Conservation (phyloP, 2,888 invertebrate genomes). For the Pyrrhosoma nymphula region DNA sequence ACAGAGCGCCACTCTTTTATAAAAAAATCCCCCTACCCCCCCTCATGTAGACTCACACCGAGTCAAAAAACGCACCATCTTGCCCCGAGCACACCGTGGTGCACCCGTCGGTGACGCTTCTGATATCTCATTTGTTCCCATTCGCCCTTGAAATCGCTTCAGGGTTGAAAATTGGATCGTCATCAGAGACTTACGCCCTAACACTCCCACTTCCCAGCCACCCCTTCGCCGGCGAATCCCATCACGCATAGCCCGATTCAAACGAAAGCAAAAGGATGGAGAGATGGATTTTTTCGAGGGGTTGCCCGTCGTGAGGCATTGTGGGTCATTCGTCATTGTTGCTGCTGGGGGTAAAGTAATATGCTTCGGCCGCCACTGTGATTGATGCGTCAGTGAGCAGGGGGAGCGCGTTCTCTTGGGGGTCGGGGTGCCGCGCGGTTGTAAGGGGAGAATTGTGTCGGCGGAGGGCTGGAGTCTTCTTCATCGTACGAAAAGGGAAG, state of each 20-base stretch:
- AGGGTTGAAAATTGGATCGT: background rate
- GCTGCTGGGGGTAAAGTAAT: background rate
- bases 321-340: slow-evolving; percentile 40
- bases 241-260: background rate
- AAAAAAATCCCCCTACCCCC: too few species aligned
- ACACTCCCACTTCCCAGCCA: background rate
- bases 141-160: slow-evolving; percentile 29
- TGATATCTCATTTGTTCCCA: slow-evolving; percentile 29
- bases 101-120: background rate
- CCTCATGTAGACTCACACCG: too few species aligned
- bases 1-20: background rate
- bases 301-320: background rate
- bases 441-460: background rate
- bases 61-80: too few species aligned
- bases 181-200: background rate
- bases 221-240: background rate
- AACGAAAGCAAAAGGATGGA: background rate
- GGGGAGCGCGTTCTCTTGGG: background rate
- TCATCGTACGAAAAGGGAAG: background rate
- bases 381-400: slow-evolving; percentile 10
- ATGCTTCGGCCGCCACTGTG: slow-evolving; percentile 21
- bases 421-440: background rate
- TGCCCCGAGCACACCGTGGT: too few species aligned
- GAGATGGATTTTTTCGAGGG: background rate
- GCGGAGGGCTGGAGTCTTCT: background rate